Evolutionary conservation across 2,888 invertebrate species (phyloP), one percentile per base, ranked within the genome.

Genomic region (Cataglyphis albicans): DNA sequence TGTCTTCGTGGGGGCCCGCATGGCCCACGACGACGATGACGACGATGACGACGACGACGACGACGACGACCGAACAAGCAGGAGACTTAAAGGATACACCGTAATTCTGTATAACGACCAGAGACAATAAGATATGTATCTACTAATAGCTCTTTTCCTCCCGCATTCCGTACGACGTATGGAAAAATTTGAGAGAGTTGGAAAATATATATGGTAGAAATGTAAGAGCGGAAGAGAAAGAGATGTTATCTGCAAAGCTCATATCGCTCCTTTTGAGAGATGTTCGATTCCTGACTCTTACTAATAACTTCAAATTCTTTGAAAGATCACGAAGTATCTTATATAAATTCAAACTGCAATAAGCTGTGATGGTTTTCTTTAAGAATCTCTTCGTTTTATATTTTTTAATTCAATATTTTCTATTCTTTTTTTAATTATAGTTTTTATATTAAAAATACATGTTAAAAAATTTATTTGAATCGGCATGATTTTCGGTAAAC

Each of bases 1-100:
- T 88, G 89, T 90, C 91, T 89, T 90, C 90, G 89, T 87, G 89
- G 89, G 90, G 90, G 88, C 88, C 85, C 86, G 68, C 90, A 83
- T 90, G 84, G 87, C 80, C 86, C 87, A 89, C 84, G 89, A 85
- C 82, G 80, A 88, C 78, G 83, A 86, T 83, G 65, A 86, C 81
- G 82, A 82, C 29, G 73, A 81, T 15, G 29, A 76, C 63, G 55
- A 59, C 52, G 75, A n/a, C n/a, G n/a, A n/a, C n/a, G n/a, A n/a
- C n/a, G n/a, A 67, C 41, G 68, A 44, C 64, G 78, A 73, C 68
- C 48, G 65, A 64, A 35, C 41, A 41, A 83, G 82, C 73, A 82
- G 18, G 48, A 48, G 48, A 7, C 65, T 75, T 82, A 83, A 88
- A 84, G 89, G 82, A 70, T 86, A 89, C 82, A 78, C 78, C 82